phyloP scores from a whole-genome alignment of 2,888 invertebrate species.

The Acleris emargana region DNA sequence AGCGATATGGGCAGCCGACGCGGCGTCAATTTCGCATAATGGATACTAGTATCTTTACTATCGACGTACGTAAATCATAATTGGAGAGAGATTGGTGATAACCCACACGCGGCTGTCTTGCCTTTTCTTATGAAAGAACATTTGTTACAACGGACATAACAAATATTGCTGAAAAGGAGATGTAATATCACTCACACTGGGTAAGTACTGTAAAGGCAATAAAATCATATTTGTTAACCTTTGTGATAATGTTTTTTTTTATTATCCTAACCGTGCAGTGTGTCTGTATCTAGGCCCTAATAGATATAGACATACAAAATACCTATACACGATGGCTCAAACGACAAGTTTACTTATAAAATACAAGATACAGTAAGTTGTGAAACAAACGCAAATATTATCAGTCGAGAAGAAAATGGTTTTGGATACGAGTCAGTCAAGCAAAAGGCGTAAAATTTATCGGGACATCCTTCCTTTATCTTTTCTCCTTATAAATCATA shows the following conservation, averaged over 20 bases:
- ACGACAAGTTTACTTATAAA: too few species aligned
- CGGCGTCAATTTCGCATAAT: constrained; percentile 78
- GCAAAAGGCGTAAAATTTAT: constrained; percentile 33
- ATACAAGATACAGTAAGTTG: too few species aligned
- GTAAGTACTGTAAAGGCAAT: too few species aligned
- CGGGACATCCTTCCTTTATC: constrained; percentile 32
- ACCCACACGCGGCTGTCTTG: constrained; percentile 14
- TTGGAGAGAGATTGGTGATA: constrained; percentile 26
- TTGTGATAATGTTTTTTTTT: too few species aligned
- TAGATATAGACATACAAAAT: too few species aligned
- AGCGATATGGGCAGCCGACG: constrained; percentile 76
- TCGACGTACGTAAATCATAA: constrained; percentile 48
- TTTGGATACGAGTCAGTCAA: constrained; percentile 24
- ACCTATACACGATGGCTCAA: too few species aligned
- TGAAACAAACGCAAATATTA: too few species aligned
- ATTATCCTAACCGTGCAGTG: too few species aligned
- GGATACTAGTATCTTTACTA: constrained; percentile 68
- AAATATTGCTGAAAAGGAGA: background rate
- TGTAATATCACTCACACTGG: background rate
- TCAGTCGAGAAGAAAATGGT: background rate
- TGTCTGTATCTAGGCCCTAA: too few species aligned
- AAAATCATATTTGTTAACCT: too few species aligned
- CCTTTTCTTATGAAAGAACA: background rate
- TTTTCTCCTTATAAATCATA: constrained; percentile 33
- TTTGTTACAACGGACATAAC: background rate